These are phyloP conservation scores for Invenusta paracnida DNA, from an alignment of 2,888 invertebrate species.

Conservation along the genomic window DNA sequence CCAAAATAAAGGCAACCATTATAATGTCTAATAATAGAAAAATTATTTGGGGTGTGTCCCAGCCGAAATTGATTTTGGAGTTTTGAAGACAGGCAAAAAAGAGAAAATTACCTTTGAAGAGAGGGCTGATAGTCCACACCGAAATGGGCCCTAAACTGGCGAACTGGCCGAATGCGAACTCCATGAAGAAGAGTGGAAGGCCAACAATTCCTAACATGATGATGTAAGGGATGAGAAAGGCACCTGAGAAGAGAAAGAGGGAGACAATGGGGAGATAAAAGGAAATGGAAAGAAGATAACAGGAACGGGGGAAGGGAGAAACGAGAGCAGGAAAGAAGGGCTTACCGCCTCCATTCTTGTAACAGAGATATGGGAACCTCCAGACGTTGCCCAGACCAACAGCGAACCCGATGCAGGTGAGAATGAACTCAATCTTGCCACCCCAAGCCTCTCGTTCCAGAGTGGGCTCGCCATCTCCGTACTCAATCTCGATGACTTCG, in stretches of 20 bases:
- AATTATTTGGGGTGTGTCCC: too few species aligned
- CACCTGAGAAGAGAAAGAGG: slow-evolving; percentile 52
- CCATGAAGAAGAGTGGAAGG: slow-evolving; percentile 75
- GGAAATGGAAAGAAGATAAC: too few species aligned
- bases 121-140: slow-evolving; percentile 72
- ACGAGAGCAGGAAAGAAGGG: too few species aligned
- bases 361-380: slow-evolving; percentile 48
- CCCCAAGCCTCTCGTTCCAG: slow-evolving; percentile 42
- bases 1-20: too few species aligned
- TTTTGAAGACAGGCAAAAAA: too few species aligned
- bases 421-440: slow-evolving; percentile 41
- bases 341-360: slow-evolving; percentile 48
- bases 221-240: slow-evolving; percentile 74
- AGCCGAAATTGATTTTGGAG: too few species aligned
- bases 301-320: too few species aligned
- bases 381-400: slow-evolving; percentile 43
- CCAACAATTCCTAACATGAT: slow-evolving; percentile 73
- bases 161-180: slow-evolving; percentile 74
- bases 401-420: slow-evolving; percentile 43
- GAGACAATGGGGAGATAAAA: too few species aligned
- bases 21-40: too few species aligned
- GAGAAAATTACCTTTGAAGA: slow-evolving; percentile 64
- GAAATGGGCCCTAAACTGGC: slow-evolving; percentile 69
- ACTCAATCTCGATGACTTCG: neutral
- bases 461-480: neutral